A percentile compares a stretch with the other conserved stretches of the same genome.
Evolutionary conservation across 2,797 vertebrate genomes (phyloP).

Genomic region (Periparus ater): DNA sequence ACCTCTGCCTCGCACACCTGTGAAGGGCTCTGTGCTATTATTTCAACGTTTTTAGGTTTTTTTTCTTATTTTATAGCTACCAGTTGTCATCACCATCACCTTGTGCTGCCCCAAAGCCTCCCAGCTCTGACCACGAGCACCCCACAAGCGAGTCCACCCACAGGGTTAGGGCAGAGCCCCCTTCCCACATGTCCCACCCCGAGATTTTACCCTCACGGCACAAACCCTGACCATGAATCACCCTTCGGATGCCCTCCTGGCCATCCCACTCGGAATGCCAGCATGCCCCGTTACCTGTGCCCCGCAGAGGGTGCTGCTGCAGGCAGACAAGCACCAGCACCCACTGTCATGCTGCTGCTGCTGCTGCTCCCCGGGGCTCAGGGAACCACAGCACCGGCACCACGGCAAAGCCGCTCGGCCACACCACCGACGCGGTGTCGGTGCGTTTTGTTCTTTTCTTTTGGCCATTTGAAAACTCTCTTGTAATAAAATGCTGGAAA

Average conservation of each 20-base stretch:
- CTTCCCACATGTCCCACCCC: accelerated
- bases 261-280: accelerated
- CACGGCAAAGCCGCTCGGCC: neutral
- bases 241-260: neutral
- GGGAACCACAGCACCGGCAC: accelerated
- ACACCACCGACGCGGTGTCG: accelerated
- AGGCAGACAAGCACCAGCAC: neutral
- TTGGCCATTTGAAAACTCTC: neutral
- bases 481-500: neutral
- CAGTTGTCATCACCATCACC: neutral
- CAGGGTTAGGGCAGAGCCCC: neutral
- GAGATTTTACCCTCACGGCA: neutral
- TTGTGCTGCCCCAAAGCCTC: neutral
- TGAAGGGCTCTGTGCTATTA: accelerated
- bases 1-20: accelerated
- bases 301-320: neutral
- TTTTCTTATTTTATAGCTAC: neutral
- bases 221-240: accelerated
- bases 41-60: neutral
- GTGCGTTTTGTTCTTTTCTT: neutral
- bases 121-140: neutral
- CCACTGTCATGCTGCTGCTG: accelerated
- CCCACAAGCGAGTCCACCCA: accelerated
- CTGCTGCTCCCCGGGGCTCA: neutral
- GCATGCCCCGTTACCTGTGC: neutral